Percentiles rank a stretch among this genome's conserved stretches.
Conservation (phyloP, 1,140 invertebrate genomes). For the Eupeodes corollae region DNA sequence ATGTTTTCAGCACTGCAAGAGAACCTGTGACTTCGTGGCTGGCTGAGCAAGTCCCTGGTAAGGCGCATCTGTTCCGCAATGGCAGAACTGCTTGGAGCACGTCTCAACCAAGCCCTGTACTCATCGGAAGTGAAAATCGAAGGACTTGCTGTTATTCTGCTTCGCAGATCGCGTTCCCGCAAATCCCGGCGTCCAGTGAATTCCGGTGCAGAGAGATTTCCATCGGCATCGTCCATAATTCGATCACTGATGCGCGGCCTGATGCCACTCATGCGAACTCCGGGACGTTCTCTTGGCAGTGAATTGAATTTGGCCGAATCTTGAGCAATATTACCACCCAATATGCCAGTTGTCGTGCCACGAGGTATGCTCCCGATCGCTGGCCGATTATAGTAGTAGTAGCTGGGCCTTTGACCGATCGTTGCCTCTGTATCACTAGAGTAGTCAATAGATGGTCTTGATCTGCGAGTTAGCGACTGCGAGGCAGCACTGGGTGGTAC, state of each 20-base stretch:
- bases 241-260: slow-evolving; percentile 30
- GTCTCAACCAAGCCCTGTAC: slow-evolving; percentile 76
- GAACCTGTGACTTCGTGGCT: slow-evolving; percentile 59
- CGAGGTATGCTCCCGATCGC: slow-evolving; percentile 40
- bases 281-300: slow-evolving; percentile 58
- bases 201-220: slow-evolving; percentile 70
- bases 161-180: slow-evolving; percentile 35
- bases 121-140: slow-evolving; percentile 81
- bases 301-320: slow-evolving; percentile 54
- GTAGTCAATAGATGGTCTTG: slow-evolving; percentile 69
- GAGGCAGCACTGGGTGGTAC: slow-evolving; percentile 27
- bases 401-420: slow-evolving; percentile 60
- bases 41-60: slow-evolving; percentile 50
- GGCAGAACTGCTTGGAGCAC: slow-evolving; percentile 83
- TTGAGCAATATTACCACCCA: slow-evolving; percentile 16
- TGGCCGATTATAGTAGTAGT: slow-evolving; percentile 56
- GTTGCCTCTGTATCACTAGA: slow-evolving; percentile 90
- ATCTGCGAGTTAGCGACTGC: slow-evolving; percentile 50
- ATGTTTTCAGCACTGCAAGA: slow-evolving; percentile 86
- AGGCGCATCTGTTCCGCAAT: slow-evolving; percentile 80
- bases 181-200: slow-evolving; percentile 54
- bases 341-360: slow-evolving; percentile 38
- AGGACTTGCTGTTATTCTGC: slow-evolving; percentile 28
- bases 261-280: slow-evolving; percentile 37
- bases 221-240: slow-evolving; percentile 68